Evolutionary conservation across 2,888 invertebrate genomes (phyloP).

Genomic region (Hypomecis punctinalis): DNA sequence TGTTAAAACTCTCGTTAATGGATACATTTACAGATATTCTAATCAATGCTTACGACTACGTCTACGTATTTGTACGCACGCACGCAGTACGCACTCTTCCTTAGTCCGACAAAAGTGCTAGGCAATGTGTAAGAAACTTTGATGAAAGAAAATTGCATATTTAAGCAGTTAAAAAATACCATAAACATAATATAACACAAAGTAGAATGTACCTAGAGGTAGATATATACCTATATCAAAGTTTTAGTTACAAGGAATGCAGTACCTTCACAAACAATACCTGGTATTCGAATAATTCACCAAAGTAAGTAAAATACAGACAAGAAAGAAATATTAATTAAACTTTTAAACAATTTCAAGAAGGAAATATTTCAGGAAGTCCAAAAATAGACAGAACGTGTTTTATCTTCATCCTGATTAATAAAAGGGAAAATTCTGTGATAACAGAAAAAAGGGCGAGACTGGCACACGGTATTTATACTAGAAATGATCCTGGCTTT

Average conservation of each 20-base stretch:
- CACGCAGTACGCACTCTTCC: too few species aligned
- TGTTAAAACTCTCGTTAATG: too few species aligned
- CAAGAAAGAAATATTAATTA: constrained; percentile 6
- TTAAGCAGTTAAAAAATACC: too few species aligned
- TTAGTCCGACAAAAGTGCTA: too few species aligned
- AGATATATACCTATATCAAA: too few species aligned
- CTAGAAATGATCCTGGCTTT: background rate
- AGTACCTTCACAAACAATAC: background rate
- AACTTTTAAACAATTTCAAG: constrained; percentile 13
- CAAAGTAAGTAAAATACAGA: background rate
- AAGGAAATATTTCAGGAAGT: constrained; percentile 15
- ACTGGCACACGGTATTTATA: constrained; percentile 2
- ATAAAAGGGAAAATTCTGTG: constrained; percentile 16
- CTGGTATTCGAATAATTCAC: background rate
- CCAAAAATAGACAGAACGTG: constrained; percentile 12
- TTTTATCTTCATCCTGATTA: constrained; percentile 29
- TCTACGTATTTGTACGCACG: too few species aligned
- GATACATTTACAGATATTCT: too few species aligned
- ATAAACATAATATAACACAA: too few species aligned
- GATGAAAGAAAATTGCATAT: too few species aligned
- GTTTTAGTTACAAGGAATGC: background rate
- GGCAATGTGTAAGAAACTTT: too few species aligned
- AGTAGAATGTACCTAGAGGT: too few species aligned
- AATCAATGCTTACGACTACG: too few species aligned
- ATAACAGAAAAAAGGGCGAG: constrained; percentile 7